A percentile compares a stretch with the other conserved stretches of the same genome.
Evolutionary conservation across 1,140 invertebrate species (phyloP).

Genomic region (Heliconius eleuchia): DNA sequence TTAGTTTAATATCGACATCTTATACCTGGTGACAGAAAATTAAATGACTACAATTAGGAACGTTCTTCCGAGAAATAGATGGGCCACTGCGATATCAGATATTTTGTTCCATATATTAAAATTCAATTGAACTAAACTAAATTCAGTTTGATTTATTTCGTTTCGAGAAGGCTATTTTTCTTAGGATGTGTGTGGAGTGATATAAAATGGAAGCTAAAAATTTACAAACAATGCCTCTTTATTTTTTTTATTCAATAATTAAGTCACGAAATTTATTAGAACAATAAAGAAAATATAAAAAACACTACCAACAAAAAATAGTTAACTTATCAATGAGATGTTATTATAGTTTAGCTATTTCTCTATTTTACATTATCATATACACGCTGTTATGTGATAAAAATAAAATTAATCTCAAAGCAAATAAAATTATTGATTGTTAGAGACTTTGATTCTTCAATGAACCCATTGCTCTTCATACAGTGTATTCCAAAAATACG

Average conservation of each 20-base stretch:
- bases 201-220: slow-evolving; percentile 28
- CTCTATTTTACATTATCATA: too few species aligned
- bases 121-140: slow-evolving; percentile 42
- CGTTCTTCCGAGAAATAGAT: slow-evolving; percentile 52
- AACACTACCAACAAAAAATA: not conserved
- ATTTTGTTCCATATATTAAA: slow-evolving; percentile 49
- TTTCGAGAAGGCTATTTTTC: slow-evolving; percentile 23
- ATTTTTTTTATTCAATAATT: slow-evolving; percentile 10
- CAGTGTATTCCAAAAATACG: slow-evolving; percentile 74
- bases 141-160: slow-evolving; percentile 26
- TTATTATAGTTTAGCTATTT: too few species aligned
- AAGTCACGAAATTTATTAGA: slow-evolving; percentile 1
- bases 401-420: not conserved
- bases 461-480: slow-evolving; percentile 41
- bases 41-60: slow-evolving; percentile 15
- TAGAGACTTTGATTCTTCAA: slow-evolving; percentile 29
- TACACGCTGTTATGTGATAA: not conserved
- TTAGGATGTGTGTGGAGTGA: not conserved
- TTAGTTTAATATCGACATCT: slow-evolving; percentile 13
- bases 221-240: slow-evolving; percentile 41
- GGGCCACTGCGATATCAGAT: slow-evolving; percentile 49
- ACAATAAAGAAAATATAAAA: not conserved
- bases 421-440: not conserved
- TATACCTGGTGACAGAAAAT: slow-evolving; percentile 24
- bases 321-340: not conserved